phyloP scores from a whole-genome alignment of 2,113 vertebrate genomes.

The Atractosteus spatula region DNA sequence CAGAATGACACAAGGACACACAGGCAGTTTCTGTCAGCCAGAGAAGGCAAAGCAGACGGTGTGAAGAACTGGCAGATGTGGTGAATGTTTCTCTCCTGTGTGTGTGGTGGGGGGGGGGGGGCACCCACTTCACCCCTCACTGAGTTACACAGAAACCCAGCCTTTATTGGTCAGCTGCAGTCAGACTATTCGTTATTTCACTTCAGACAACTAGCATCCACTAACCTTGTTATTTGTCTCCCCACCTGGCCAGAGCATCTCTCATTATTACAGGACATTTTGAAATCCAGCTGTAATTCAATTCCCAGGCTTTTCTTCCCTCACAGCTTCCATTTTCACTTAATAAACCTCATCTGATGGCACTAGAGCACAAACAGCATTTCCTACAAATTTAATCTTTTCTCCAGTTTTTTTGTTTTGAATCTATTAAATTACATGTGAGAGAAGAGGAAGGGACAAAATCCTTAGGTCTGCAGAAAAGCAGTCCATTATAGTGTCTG shows the following conservation, averaged over 20 bases:
- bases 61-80: slow-evolving; percentile 25
- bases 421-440: slow-evolving; percentile 8
- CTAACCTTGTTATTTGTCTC: slow-evolving; percentile 54
- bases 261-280: slow-evolving; percentile 58
- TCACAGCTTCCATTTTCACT: slow-evolving; percentile 59
- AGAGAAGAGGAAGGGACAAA: slow-evolving; percentile 23
- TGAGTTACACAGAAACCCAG: too few relatives aligned
- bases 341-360: slow-evolving; percentile 62
- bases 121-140: too few relatives aligned
- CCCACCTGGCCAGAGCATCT: slow-evolving; percentile 50
- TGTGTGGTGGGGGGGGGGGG: too few relatives aligned
- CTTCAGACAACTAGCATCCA: slow-evolving; percentile 32
- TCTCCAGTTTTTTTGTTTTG: slow-evolving; percentile 23
- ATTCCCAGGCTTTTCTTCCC: slow-evolving; percentile 54
- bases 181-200: not conserved
- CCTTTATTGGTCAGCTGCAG: too few relatives aligned
- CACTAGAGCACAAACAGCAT: slow-evolving; percentile 57
- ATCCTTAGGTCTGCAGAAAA: slow-evolving; percentile 38
- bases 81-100: too few relatives aligned
- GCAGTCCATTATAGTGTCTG: slow-evolving; percentile 32
- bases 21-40: slow-evolving; percentile 20
- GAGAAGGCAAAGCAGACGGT: slow-evolving; percentile 46
- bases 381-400: slow-evolving; percentile 53
- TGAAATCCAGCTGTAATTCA: slow-evolving; percentile 59
- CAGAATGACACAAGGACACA: slow-evolving; percentile 39